A percentile compares a stretch with the other conserved stretches of the same genome.
These are phyloP conservation scores for Torymus texanus DNA, from an alignment of 2,888 invertebrate genomes.

Conservation along the genomic window DNA sequence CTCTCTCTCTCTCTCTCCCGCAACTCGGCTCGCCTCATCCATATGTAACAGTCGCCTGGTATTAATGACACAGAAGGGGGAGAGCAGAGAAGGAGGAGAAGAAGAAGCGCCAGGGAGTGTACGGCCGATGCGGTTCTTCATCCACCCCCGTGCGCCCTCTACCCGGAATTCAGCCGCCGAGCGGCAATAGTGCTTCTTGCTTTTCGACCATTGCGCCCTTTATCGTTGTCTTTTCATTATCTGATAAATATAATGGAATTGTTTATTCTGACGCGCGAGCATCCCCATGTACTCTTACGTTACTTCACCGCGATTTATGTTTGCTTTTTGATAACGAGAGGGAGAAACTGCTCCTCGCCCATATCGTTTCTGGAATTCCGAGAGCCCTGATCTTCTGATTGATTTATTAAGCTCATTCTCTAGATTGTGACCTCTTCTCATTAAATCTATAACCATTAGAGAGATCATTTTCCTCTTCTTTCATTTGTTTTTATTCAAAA, in stretches of 20 bases:
- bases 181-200: conserved; percentile 33
- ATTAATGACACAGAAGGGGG: conserved; percentile 71
- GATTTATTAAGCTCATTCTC: conserved; percentile 30
- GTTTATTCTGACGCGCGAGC: conserved; percentile 62
- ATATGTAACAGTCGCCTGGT: conserved; percentile 75
- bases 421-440: neutral
- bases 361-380: conserved; percentile 30
- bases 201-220: conserved; percentile 64
- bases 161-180: conserved; percentile 10
- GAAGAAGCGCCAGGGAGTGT: conserved; percentile 51
- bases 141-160: conserved; percentile 51
- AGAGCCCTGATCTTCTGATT: conserved; percentile 41
- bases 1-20: conserved; percentile 16
- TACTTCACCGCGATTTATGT: conserved; percentile 50
- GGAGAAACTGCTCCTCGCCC: conserved; percentile 18
- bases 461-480: conserved; percentile 12
- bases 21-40: conserved; percentile 67
- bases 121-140: conserved; percentile 66
- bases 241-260: conserved; percentile 72
- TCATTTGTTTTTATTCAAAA: no score
- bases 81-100: conserved; percentile 30
- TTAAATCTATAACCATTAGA: conserved; percentile 24
- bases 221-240: conserved; percentile 70
- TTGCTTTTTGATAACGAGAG: conserved; percentile 55
- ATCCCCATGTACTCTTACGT: conserved; percentile 55